Conservation (phyloP, 2,797 vertebrate genomes). For the Gallinago stenura region DNA sequence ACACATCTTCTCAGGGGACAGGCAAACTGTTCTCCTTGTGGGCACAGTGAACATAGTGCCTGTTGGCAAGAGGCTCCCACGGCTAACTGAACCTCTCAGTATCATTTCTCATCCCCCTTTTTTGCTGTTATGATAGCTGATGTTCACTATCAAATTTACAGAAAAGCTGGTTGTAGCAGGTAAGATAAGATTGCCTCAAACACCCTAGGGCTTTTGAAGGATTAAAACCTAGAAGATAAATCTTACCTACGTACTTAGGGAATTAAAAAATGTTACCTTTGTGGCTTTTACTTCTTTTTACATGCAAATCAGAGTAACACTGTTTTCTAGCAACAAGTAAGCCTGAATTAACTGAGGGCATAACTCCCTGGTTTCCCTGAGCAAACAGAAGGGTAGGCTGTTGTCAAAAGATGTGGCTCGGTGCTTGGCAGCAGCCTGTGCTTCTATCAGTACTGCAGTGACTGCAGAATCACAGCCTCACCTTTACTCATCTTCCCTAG, state of each 20-base stretch:
- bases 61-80: background rate
- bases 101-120: background rate
- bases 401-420: background rate
- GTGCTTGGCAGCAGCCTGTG: background rate
- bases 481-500: background rate
- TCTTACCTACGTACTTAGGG: background rate
- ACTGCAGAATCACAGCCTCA: background rate
- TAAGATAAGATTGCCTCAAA: background rate
- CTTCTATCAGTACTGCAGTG: background rate
- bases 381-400: background rate
- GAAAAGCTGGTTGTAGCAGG: background rate
- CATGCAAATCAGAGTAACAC: background rate
- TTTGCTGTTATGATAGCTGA: background rate
- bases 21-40: background rate
- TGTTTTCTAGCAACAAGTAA: background rate
- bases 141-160: background rate
- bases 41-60: background rate
- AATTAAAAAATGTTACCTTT: background rate
- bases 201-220: background rate
- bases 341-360: background rate
- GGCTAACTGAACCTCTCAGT: rapidly evolving
- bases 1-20: background rate
- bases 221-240: background rate
- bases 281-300: background rate
- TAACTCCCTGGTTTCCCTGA: background rate